Conservation (phyloP, 2,113 vertebrate genomes). For the Myxocyprinus asiaticus region DNA sequence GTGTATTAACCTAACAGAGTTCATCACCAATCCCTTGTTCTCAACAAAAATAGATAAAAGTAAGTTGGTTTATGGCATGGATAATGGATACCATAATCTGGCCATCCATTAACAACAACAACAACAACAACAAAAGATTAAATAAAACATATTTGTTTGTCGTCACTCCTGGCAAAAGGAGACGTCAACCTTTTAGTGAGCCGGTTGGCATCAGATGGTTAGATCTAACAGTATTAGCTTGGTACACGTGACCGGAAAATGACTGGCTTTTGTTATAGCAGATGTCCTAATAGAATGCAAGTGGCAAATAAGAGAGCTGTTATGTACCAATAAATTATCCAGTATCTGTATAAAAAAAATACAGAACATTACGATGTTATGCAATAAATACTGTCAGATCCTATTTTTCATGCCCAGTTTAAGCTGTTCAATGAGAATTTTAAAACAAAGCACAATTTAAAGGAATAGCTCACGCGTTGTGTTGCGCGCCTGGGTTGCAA, state of each 20-base stretch:
- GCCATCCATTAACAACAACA: slow-evolving; percentile 9
- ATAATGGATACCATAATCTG: background rate
- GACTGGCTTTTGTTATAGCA: slow-evolving; percentile 42
- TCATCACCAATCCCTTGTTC: slow-evolving; percentile 40
- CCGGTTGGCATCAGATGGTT: slow-evolving; percentile 35
- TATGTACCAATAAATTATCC: background rate
- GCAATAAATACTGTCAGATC: background rate
- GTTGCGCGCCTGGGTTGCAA: too few relatives aligned
- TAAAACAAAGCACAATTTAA: background rate
- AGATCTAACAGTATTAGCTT: slow-evolving; percentile 31
- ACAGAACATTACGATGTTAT: background rate
- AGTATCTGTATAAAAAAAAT: background rate
- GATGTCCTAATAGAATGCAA: slow-evolving; percentile 44
- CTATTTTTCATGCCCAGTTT: background rate
- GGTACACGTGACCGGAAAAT: slow-evolving; percentile 40
- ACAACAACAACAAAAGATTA: slow-evolving; percentile 5
- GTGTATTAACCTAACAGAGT: slow-evolving; percentile 58
- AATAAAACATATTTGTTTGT: slow-evolving; percentile 32
- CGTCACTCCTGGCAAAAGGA: slow-evolving; percentile 12
- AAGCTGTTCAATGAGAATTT: background rate
- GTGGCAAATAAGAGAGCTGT: slow-evolving; percentile 34
- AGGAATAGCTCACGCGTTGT: too few relatives aligned
- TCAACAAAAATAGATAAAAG: slow-evolving; percentile 1
- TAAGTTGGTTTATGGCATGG: background rate
- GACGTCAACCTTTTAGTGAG: slow-evolving; percentile 20